Base-by-base conservation (phyloP, 2,797 vertebrate genomes). In the Masticophis lateralis region DNA sequence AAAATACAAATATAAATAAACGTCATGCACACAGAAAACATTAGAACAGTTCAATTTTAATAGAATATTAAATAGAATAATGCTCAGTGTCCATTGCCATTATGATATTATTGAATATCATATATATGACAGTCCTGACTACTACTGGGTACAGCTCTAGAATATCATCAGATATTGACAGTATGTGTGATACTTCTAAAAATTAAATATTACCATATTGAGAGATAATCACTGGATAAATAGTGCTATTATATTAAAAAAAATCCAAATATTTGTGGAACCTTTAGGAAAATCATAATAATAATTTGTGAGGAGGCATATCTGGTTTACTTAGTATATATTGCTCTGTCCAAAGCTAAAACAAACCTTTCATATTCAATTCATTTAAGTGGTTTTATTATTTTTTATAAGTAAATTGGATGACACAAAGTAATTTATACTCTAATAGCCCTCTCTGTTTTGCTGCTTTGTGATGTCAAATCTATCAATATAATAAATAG, bases 401-500 rank as follows among this genome's bases (percentile, higher is more conserved):
- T 18, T 87, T 89, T 89, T 47, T 14, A 74, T 59, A 88, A 20
- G 60, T 91, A 93, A 95, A 91, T 95, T 89, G 51, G 25, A 89
- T 87, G 20, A 97, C 53, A 63, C 1, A 1, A 95, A 93, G 93
- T 94, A 95, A 97, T 94, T 96, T 94, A 93, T 51, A 94, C 69
- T 86, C 56, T 95, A 94, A 96, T 95, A 96, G 91, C 2, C 4
- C 11, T 56, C 22, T 9, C 56, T 59, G 2, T 11, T 66, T 88
- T 60, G 10, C 95, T 94, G 93, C 92, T 86, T 92, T 91, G 91
- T 1, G 91, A 91, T 94, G 91, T 93, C 91, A 94, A 93, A 89
- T 93, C 74, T 89, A 61, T 91, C 93, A 95, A 91, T 20, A 91
- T 14, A 69, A 79, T 91, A 51, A 10, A 91, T 60, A 88, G 47